Evolutionary conservation across 2,888 invertebrate species (phyloP).

Genomic region (Choreutis nemorana): DNA sequence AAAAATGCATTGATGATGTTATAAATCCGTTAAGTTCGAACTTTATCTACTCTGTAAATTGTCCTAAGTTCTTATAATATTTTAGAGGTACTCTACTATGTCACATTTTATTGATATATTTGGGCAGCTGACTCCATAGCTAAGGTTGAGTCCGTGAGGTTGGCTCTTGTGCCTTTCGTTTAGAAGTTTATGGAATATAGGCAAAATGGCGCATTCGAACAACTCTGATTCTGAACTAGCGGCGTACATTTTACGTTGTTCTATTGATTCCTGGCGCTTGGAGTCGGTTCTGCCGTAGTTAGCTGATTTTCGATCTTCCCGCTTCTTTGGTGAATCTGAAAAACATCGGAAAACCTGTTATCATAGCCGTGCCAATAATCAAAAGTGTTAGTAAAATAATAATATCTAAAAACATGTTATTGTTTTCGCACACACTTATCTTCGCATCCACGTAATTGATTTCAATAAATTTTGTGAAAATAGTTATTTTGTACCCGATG

Average conservation of each 20-base stretch:
- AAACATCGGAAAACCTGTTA: no score
- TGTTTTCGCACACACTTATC: no score
- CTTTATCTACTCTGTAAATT: no score
- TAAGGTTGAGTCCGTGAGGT: conserved; percentile 72
- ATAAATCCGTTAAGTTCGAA: no score
- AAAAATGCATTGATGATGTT: no score
- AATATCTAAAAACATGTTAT: no score
- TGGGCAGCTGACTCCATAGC: conserved; percentile 87
- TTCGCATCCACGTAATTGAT: no score
- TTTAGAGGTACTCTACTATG: conserved; percentile 91
- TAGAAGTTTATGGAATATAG: conserved; percentile 91
- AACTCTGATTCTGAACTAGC: conserved; percentile 86
- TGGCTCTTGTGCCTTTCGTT: conserved; percentile 81
- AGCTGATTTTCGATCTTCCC: conserved; percentile 59
- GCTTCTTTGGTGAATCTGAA: conserved; percentile 41
- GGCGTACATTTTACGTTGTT: conserved; percentile 70
- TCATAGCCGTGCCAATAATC: no score
- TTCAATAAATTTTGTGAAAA: no score
- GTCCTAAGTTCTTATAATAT: not conserved
- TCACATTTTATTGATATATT: conserved; percentile 96
- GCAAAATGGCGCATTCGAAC: conserved; percentile 85
- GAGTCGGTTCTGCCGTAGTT: conserved; percentile 52
- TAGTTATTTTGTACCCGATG: no score
- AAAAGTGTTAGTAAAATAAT: no score
- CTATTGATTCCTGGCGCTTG: conserved; percentile 46